Conservation (phyloP, 2,113 vertebrate genomes). For the Daubentonia madagascariensis region DNA sequence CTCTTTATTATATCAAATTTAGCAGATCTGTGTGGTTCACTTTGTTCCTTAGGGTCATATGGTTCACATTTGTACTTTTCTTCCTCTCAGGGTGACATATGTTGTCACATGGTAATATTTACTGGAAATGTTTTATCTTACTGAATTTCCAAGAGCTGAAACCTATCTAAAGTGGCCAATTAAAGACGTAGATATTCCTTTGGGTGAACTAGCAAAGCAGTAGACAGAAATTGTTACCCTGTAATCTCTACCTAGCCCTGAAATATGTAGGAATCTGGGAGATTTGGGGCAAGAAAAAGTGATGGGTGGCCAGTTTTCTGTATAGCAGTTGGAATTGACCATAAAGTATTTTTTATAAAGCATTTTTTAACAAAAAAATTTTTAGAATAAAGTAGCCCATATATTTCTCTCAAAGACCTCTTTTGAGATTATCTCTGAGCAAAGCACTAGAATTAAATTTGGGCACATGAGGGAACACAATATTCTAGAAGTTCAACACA, state of each 20-base stretch:
- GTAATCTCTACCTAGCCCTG: neutral
- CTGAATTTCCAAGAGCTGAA: constrained; percentile 4
- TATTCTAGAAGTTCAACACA: neutral
- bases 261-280: neutral
- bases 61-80: neutral
- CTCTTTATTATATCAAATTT: constrained; percentile 37
- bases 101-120: neutral
- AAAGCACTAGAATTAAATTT: neutral
- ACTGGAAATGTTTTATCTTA: constrained; percentile 24
- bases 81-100: neutral
- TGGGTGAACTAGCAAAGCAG: neutral
- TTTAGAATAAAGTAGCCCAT: neutral
- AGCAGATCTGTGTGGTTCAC: neutral
- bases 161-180: neutral
- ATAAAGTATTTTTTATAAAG: neutral
- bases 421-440: neutral
- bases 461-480: neutral
- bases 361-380: constrained; percentile 25
- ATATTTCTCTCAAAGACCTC: neutral
- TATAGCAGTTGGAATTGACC: neutral
- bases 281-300: neutral
- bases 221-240: neutral
- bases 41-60: neutral
- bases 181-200: constrained; percentile 9
- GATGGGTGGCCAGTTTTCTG: neutral